Percentiles rank a stretch among this genome's conserved stretches.
phyloP scores from a whole-genome alignment of 30 jellyfish, hydroid and myxozoan species.

The Haliclystus octoradiatus region DNA sequence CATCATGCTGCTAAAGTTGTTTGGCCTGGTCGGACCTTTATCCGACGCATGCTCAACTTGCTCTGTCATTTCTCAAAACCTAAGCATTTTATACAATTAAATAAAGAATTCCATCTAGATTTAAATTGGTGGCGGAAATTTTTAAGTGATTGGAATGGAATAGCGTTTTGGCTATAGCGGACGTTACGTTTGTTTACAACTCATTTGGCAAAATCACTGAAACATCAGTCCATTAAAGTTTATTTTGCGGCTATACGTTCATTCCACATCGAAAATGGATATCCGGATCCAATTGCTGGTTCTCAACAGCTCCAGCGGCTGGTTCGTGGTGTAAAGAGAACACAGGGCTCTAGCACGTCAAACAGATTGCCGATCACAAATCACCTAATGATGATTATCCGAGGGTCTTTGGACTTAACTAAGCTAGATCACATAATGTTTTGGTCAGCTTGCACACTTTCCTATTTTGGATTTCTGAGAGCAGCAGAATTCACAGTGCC shows the following conservation, averaged over 20 bases:
- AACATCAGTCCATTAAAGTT: not conserved
- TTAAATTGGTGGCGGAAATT: not conserved
- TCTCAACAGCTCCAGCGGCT: not conserved
- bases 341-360: not conserved
- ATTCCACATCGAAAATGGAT: not conserved
- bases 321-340: not conserved
- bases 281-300: not conserved
- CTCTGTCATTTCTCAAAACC: not conserved
- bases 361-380: constrained; percentile 8
- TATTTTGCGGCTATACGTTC: constrained; percentile 9
- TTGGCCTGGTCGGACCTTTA: not conserved
- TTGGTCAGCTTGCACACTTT: constrained; percentile 13
- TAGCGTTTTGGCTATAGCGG: not conserved
- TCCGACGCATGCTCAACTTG: not conserved
- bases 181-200: not conserved
- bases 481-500: no score
- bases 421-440: not conserved
- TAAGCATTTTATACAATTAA: not conserved
- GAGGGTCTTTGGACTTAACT: no score
- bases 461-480: no score
- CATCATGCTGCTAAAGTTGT: not conserved
- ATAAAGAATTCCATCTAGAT: not conserved
- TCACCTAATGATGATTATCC: no score
- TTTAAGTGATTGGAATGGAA: not conserved
- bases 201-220: not conserved